Conservation (phyloP, 2,888 invertebrate species). For the Ferdinandea cuprea region DNA sequence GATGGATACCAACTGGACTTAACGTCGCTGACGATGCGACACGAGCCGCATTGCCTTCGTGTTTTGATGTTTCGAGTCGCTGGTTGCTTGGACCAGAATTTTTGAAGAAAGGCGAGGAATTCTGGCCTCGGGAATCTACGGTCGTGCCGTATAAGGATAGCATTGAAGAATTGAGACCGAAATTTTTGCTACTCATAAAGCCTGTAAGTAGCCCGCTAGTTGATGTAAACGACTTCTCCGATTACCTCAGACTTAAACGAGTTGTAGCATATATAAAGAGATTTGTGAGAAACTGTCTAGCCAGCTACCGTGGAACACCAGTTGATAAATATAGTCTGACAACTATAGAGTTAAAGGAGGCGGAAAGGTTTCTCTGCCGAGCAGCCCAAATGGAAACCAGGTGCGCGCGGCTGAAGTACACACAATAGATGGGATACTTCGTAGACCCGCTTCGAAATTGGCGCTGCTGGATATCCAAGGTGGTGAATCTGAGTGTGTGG, state of each 20-base stretch:
- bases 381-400: background rate
- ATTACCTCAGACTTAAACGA: background rate
- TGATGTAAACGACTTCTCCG: background rate
- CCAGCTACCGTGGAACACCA: background rate
- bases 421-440: no score
- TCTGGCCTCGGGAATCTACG: slow-evolving; percentile 4
- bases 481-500: background rate
- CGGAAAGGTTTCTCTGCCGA: background rate
- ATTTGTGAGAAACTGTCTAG: background rate
- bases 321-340: background rate
- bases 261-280: background rate
- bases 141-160: background rate
- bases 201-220: background rate
- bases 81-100: slow-evolving; percentile 29
- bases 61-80: background rate
- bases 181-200: background rate
- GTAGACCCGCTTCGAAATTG: no score
- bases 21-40: slow-evolving; percentile 16
- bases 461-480: background rate
- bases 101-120: background rate
- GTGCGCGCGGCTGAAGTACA: no score
- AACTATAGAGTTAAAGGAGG: background rate
- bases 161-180: background rate
- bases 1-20: slow-evolving; percentile 21
- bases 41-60: background rate